Evolutionary conservation across 2,113 vertebrate genomes (phyloP).

Genomic region (Sapayoa aenigma): DNA sequence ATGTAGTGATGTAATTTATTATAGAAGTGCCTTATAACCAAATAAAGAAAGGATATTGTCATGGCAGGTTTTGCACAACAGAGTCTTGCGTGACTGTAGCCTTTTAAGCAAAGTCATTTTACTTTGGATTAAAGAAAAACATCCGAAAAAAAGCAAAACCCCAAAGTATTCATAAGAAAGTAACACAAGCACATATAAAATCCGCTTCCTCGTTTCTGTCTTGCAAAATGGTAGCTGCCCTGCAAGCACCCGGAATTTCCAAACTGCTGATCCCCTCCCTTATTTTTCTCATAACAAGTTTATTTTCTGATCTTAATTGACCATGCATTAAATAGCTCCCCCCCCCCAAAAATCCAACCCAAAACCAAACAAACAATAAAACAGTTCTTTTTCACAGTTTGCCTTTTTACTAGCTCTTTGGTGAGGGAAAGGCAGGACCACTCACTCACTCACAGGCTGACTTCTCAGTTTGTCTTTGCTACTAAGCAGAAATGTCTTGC

Average conservation of each 20-base stretch:
- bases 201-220: not conserved
- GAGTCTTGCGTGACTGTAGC: not conserved
- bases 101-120: not conserved
- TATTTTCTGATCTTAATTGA: not conserved
- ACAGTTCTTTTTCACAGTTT: not conserved
- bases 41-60: not conserved
- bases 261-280: not conserved
- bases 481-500: not conserved
- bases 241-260: not conserved
- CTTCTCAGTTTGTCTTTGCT: not conserved
- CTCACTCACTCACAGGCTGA: not conserved
- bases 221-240: not conserved
- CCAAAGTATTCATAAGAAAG: not conserved
- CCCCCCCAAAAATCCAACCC: not conserved
- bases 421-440: not conserved
- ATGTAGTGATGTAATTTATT: not conserved
- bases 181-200: not conserved
- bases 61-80: not conserved
- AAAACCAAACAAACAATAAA: not conserved
- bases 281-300: not conserved
- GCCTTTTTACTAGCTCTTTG: not conserved
- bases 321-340: not conserved
- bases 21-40: not conserved
- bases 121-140: not conserved
- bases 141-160: not conserved